A percentile compares a stretch with the other conserved stretches of the same genome.
phyloP scores from a whole-genome alignment of 2,113 vertebrate species.

The Corapipo altera region DNA sequence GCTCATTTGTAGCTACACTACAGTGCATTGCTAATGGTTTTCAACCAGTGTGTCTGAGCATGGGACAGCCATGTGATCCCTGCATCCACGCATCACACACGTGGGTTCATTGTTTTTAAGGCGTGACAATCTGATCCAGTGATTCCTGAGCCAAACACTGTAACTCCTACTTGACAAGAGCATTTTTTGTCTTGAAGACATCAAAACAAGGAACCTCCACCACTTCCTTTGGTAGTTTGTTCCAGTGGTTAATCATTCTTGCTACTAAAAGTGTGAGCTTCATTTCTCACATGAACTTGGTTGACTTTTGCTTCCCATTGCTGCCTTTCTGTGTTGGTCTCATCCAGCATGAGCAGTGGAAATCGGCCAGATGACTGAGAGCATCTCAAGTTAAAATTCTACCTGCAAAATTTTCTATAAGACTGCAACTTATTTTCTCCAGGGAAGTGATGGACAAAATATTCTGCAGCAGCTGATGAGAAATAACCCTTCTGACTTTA shows the following conservation, averaged over 20 bases:
- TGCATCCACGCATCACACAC: rapidly evolving
- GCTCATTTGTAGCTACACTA: background rate
- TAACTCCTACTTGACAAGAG: background rate
- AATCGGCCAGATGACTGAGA: background rate
- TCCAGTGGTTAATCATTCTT: background rate
- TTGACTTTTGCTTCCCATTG: background rate
- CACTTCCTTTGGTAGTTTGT: background rate
- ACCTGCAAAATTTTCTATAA: background rate
- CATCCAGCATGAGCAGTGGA: background rate
- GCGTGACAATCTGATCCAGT: background rate
- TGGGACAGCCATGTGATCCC: background rate
- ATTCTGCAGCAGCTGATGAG: background rate
- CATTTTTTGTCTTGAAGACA: background rate
- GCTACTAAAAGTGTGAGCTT: background rate
- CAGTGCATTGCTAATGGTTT: background rate
- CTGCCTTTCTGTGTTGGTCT: background rate
- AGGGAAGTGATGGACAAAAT: background rate
- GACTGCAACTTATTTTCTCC: background rate
- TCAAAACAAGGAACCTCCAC: background rate
- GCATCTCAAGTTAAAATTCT: background rate
- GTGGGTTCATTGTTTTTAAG: background rate
- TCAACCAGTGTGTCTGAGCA: background rate
- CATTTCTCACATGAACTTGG: background rate
- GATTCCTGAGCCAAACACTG: background rate
- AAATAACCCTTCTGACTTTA: background rate